Evolutionary conservation across 1,140 invertebrate species (phyloP).

Genomic region (Dicyema japonicum): DNA sequence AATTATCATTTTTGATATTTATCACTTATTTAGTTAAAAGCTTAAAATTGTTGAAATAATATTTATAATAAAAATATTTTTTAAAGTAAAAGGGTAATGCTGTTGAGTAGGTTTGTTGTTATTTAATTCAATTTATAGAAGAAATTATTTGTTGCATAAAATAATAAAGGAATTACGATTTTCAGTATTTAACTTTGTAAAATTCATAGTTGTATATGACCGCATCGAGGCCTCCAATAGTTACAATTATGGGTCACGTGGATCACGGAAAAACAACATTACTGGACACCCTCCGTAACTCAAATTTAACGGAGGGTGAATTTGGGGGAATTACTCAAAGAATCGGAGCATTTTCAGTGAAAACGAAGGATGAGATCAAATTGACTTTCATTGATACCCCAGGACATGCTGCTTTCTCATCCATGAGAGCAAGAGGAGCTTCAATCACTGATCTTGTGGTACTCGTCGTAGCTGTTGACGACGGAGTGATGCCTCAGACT

Average conservation of each 20-base stretch:
- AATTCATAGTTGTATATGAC: no score
- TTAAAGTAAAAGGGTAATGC: no score
- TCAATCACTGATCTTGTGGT: conserved; percentile 67
- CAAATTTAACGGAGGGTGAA: conserved; percentile 50
- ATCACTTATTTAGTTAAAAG: no score
- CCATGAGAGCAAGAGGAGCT: conserved; percentile 63
- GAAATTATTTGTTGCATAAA: no score
- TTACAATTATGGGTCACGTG: conserved; percentile 94
- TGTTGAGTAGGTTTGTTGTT: no score
- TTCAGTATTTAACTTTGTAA: no score
- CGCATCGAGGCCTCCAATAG: conserved; percentile 59
- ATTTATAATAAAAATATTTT: no score
- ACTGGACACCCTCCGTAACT: conserved; percentile 49
- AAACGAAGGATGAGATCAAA: conserved; percentile 1
- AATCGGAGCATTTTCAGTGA: conserved; percentile 71
- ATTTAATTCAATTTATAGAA: no score
- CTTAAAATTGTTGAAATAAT: no score
- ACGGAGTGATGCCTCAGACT: conserved; percentile 93
- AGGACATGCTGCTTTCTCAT: conserved; percentile 73
- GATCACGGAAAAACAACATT: conserved; percentile 96
- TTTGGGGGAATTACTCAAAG: conserved; percentile 99
- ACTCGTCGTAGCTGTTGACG: conserved; percentile 81
- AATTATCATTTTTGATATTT: no score
- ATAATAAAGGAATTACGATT: no score
- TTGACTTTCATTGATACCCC: conserved; percentile 84